Conservation (phyloP, 2,888 invertebrate genomes). For the Drosophila pegasa region DNA sequence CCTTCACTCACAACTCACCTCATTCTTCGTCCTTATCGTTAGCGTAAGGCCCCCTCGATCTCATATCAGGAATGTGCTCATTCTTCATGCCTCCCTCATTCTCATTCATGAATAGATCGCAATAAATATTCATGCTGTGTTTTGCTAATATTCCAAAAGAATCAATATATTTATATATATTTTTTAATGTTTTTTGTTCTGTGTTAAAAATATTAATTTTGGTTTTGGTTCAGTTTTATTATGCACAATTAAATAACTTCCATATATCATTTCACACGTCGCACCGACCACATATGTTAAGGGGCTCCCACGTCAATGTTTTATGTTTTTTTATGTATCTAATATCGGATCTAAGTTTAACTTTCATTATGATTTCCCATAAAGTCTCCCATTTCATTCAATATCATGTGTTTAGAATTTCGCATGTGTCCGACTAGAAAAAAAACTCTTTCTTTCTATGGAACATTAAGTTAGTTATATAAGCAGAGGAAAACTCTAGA, state of each 20-base stretch:
- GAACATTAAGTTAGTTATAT: conserved; percentile 22
- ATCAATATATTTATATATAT: conserved; percentile 7
- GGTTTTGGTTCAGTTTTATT: conserved; percentile 23
- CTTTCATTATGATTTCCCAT: conserved; percentile 19
- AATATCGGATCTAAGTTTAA: conserved; percentile 38
- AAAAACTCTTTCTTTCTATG: conserved; percentile 7
- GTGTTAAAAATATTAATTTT: conserved; percentile 43
- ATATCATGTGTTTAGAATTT: conserved; percentile 47
- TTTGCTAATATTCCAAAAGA: conserved; percentile 68
- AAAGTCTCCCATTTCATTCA: conserved; percentile 40
- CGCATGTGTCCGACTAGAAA: conserved; percentile 54
- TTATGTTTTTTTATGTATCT: conserved; percentile 63
- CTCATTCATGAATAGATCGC: conserved; percentile 38
- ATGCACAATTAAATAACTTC: conserved; percentile 46
- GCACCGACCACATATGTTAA: conserved; percentile 25
- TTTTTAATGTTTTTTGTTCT: conserved; percentile 11
- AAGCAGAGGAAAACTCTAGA: conserved; percentile 5
- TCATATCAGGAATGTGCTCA: conserved; percentile 34
- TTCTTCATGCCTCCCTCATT: conserved; percentile 25
- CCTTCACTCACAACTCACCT: conserved; percentile 37
- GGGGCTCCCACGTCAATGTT: conserved; percentile 47
- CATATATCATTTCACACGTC: conserved; percentile 65
- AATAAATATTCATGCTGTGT: conserved; percentile 78
- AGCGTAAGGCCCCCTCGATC: conserved; percentile 15
- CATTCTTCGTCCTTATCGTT: conserved; percentile 38